A percentile compares a stretch with the other conserved stretches of the same genome.
Conservation (phyloP, 1,140 invertebrate species). For the Chironomus tepperi region DNA sequence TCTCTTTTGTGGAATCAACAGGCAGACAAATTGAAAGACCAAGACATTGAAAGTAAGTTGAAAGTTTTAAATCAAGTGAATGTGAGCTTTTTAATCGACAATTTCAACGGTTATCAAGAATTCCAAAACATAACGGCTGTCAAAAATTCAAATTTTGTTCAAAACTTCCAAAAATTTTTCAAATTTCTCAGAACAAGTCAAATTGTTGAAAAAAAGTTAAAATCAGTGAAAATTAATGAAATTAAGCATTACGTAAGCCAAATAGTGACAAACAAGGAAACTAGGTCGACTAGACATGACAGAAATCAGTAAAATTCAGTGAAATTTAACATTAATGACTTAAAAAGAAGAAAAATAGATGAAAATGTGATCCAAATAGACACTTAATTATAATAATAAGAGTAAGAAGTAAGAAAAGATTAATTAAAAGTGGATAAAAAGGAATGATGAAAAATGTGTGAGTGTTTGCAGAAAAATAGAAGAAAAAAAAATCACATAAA, state of each 20-base stretch:
- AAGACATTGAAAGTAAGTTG: constrained; percentile 22
- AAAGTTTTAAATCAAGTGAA: not conserved
- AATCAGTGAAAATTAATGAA: not conserved
- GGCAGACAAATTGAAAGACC: constrained; percentile 20
- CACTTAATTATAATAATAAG: not conserved
- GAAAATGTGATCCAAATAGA: not conserved
- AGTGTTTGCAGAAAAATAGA: not conserved
- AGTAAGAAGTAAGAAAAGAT: not conserved
- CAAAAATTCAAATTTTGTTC: not conserved
- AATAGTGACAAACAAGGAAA: not conserved
- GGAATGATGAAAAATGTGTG: not conserved
- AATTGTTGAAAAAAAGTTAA: not conserved
- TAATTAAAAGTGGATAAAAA: not conserved
- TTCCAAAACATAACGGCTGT: not conserved
- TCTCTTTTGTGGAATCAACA: not conserved
- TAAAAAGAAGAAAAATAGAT: not conserved
- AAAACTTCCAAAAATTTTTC: not conserved
- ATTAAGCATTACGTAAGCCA: not conserved
- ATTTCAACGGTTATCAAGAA: too few relatives aligned
- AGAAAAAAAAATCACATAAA: constrained; percentile 5
- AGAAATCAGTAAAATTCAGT: not conserved
- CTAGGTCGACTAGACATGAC: not conserved
- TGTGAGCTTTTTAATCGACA: too few relatives aligned
- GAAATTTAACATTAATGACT: not conserved
- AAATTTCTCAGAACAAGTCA: not conserved